Conservation (phyloP, 1,140 invertebrate species). For the Acyrthosiphon pisum region DNA sequence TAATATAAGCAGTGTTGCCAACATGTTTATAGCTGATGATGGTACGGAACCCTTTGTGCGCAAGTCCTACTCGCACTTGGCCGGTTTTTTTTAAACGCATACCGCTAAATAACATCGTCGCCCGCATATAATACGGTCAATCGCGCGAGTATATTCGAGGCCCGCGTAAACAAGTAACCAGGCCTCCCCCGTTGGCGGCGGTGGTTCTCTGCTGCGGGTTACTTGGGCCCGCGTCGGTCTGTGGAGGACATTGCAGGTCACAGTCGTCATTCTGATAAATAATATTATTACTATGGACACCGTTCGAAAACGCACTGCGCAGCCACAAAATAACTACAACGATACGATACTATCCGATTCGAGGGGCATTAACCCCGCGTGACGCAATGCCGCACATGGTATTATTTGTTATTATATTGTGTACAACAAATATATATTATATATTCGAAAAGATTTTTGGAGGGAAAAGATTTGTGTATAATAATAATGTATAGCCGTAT, state of each 20-base stretch:
- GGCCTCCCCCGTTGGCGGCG: neutral
- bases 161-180: neutral
- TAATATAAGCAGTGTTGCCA: too few species aligned
- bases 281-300: neutral
- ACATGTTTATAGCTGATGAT: too few species aligned
- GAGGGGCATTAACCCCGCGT: slow-evolving; percentile 27
- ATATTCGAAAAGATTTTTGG: neutral
- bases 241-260: neutral
- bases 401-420: slow-evolving; percentile 8
- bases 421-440: neutral
- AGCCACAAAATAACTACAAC: neutral
- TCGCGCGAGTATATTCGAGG: neutral
- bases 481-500: neutral
- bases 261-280: slow-evolving; percentile 10
- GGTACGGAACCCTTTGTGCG: too few species aligned
- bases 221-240: neutral
- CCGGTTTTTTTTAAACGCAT: neutral
- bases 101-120: neutral
- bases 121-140: neutral
- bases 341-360: neutral
- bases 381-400: neutral
- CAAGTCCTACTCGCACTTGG: too few species aligned
- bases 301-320: neutral
- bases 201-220: neutral
- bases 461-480: neutral